Evolutionary conservation across 2,113 vertebrate genomes (phyloP).

Genomic region (Melanerpes formicivorus): DNA sequence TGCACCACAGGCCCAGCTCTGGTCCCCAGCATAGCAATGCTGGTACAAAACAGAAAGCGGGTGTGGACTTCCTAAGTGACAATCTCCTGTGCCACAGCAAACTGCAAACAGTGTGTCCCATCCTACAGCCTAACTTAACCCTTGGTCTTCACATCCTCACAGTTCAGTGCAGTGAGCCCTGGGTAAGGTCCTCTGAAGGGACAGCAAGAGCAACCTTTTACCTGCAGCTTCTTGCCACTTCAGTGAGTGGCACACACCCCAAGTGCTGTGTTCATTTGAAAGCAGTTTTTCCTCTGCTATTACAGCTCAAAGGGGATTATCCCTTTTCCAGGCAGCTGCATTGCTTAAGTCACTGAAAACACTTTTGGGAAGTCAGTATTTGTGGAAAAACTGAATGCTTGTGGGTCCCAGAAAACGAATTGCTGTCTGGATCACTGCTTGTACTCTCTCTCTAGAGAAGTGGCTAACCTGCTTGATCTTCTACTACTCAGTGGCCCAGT

Average conservation of each 20-base stretch:
- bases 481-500: neutral
- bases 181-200: neutral
- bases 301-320: neutral
- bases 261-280: neutral
- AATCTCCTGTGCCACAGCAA: neutral
- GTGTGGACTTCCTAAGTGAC: neutral
- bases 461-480: neutral
- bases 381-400: neutral
- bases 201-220: neutral
- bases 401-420: neutral
- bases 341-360: neutral
- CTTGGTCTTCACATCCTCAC: neutral
- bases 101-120: neutral
- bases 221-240: neutral
- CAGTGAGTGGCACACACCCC: neutral
- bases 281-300: neutral
- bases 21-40: neutral
- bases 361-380: conserved; percentile 4
- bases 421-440: neutral
- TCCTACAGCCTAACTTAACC: neutral
- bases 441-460: neutral
- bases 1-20: neutral
- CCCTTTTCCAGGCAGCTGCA: conserved; percentile 28
- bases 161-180: neutral
- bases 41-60: neutral